Conservation (phyloP, 2,888 invertebrate species). For the Leucoptera coffeella region DNA sequence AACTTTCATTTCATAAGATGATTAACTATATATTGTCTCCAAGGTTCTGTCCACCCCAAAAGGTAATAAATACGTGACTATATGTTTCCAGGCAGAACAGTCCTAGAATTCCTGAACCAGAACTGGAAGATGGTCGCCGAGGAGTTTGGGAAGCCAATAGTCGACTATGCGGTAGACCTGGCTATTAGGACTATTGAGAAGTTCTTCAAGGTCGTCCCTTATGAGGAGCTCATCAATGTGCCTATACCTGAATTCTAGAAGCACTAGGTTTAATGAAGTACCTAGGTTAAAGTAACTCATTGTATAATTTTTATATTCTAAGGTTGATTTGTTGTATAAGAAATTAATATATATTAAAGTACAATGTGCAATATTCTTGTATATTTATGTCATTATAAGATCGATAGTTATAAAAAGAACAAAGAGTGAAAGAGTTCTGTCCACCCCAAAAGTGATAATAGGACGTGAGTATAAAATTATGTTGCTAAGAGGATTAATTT, state of each 20-base stretch:
- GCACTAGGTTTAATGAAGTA: constrained; percentile 1
- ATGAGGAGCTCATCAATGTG: constrained; percentile 27
- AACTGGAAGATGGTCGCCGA: constrained; percentile 33
- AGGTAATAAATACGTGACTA: too few species aligned
- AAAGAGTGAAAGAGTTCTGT: too few species aligned
- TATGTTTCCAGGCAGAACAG: constrained; percentile 30
- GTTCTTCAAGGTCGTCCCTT: constrained; percentile 31
- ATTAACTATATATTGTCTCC: too few species aligned
- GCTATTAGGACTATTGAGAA: constrained; percentile 28
- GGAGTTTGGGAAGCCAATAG: constrained; percentile 39
- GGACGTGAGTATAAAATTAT: too few species aligned
- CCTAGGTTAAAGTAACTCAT: background rate
- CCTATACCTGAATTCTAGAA: constrained; percentile 16
- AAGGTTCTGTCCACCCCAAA: too few species aligned
- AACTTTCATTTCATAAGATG: too few species aligned
- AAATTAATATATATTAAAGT: too few species aligned
- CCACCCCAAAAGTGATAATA: too few species aligned
- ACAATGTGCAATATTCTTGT: too few species aligned
- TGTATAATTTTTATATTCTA: background rate
- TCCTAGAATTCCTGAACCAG: constrained; percentile 28
- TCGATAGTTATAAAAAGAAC: too few species aligned
- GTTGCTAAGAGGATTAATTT: too few species aligned
- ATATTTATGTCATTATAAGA: too few species aligned
- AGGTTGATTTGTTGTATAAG: background rate
- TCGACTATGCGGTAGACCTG: constrained; percentile 34